Percentiles rank a stretch among this genome's conserved stretches.
Conservation (phyloP, 64 coral and sea anemone species). For the Pocillopora damicornis region DNA sequence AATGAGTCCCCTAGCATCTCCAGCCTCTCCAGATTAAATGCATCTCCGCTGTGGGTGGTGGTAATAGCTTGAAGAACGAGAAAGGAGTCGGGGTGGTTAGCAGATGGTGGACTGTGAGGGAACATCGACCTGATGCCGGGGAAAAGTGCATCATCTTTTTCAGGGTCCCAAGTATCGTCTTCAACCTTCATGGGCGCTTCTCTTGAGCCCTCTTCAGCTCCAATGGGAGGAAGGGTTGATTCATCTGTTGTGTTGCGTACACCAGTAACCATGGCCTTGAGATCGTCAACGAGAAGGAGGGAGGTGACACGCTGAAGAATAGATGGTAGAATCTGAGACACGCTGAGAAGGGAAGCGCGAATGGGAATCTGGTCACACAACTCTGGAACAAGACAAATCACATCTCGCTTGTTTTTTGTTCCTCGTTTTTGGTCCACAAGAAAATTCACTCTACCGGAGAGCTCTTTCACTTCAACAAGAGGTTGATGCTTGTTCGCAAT, state of each 20-base stretch:
- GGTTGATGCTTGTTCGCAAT: conserved; percentile 44
- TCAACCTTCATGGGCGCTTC: background rate
- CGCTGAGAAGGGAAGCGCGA: conserved; percentile 36
- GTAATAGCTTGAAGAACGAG: conserved; percentile 76
- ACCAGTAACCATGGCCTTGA: conserved; percentile 47
- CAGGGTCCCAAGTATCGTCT: background rate
- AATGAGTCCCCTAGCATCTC: conserved; percentile 99
- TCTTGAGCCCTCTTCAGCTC: background rate
- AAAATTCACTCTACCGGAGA: conserved; percentile 62
- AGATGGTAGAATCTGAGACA: conserved; percentile 68
- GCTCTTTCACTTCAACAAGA: conserved; percentile 48
- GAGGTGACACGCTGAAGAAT: conserved; percentile 79
- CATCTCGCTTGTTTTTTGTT: conserved; percentile 36
- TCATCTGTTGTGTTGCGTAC: conserved; percentile 15
- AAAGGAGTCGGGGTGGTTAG: conserved; percentile 36
- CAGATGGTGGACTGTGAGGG: background rate
- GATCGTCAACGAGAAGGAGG: conserved; percentile 62
- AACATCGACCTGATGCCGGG: conserved; percentile 42
- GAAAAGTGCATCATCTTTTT: background rate
- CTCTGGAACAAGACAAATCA: conserved; percentile 76
- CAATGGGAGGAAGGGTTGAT: background rate
- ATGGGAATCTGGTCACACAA: conserved; percentile 38
- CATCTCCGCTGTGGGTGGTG: conserved; percentile 57
- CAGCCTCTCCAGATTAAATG: conserved; percentile 76
- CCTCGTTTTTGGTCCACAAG: conserved; percentile 56